phyloP scores from a whole-genome alignment of 2,113 vertebrate genomes.

The Microcebus murinus region DNA sequence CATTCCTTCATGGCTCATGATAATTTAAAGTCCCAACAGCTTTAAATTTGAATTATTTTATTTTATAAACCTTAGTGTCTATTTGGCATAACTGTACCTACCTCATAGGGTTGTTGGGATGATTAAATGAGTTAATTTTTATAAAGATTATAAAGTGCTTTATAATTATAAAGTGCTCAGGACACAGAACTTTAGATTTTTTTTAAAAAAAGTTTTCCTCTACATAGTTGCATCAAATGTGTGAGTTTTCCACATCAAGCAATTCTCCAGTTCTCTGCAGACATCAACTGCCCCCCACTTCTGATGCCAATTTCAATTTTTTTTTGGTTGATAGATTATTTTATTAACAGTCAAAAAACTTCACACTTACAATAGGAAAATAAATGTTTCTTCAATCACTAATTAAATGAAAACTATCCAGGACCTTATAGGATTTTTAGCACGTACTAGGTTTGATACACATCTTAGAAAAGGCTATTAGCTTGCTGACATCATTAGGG shows the following conservation, averaged over 20 bases:
- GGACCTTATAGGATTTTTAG: not conserved
- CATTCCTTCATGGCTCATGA: too few relatives aligned
- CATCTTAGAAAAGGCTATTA: not conserved
- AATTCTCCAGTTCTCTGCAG: not conserved
- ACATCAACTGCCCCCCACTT: too few relatives aligned
- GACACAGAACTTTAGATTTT: not conserved
- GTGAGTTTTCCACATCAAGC: not conserved
- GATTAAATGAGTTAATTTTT: not conserved
- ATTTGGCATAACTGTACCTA: not conserved
- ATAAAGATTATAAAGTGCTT: not conserved
- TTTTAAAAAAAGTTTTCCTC: not conserved
- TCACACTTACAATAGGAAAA: conserved; percentile 53
- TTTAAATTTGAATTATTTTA: too few relatives aligned
- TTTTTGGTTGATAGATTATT: not conserved
- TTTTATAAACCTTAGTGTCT: not conserved
- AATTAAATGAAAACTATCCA: conserved; percentile 2
- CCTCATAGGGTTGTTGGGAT: not conserved
- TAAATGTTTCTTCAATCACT: conserved; percentile 9
- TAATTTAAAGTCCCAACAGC: too few relatives aligned
- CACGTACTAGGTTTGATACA: not conserved
- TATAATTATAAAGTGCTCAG: not conserved
- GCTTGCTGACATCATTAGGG: not conserved
- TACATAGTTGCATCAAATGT: not conserved
- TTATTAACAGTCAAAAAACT: conserved; percentile 58
- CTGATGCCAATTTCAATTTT: too few relatives aligned